Evolutionary conservation across 2,797 vertebrate genomes (phyloP).

Genomic region (Lepus townsendii): DNA sequence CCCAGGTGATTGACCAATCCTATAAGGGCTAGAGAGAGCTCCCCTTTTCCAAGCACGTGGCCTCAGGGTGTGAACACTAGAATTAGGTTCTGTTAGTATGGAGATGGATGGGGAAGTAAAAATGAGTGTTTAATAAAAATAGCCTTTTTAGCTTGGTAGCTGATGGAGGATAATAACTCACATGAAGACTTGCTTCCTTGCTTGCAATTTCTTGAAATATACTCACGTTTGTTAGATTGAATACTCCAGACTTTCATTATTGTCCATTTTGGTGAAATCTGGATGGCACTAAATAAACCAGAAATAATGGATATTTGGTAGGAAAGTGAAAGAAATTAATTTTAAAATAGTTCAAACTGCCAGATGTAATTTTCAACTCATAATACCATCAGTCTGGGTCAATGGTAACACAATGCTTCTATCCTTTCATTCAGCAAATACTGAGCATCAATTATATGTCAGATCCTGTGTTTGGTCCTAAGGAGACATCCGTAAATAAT

Average conservation of each 20-base stretch:
- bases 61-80: background rate
- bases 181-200: background rate
- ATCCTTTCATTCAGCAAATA: conserved; percentile 41
- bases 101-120: background rate
- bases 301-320: conserved; percentile 1
- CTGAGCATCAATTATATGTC: background rate
- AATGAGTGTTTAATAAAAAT: background rate
- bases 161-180: background rate
- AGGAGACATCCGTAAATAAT: background rate
- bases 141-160: background rate
- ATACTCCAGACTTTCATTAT: background rate
- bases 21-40: background rate
- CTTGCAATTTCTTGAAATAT: conserved; percentile 29
- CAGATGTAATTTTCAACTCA: conserved; percentile 38
- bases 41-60: background rate
- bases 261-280: background rate
- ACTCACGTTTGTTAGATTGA: background rate
- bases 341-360: conserved; percentile 58
- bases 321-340: conserved; percentile 60
- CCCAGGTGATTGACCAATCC: background rate
- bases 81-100: background rate
- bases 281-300: conserved; percentile 28
- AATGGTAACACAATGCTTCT: background rate
- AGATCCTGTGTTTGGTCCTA: background rate
- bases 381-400: background rate